Evolutionary conservation across 1,140 invertebrate species (phyloP).

Genomic region (Pachypeltis micranthus): DNA sequence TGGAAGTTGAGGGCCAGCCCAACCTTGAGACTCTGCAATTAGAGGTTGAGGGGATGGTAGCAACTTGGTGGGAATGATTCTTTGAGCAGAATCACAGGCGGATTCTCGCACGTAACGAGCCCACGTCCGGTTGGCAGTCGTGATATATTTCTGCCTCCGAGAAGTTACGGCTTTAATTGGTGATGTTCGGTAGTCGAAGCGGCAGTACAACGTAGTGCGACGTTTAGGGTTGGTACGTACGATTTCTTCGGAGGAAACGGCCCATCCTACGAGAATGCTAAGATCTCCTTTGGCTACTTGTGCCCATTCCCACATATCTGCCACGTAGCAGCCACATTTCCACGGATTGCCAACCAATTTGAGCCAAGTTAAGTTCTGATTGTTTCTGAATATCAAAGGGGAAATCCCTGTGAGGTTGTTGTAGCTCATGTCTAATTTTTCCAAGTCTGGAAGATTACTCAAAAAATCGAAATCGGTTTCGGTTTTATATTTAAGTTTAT

Average conservation of each 20-base stretch:
- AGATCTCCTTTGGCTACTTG: constrained; percentile 48
- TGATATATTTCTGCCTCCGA: constrained; percentile 43
- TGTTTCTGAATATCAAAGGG: constrained; percentile 40
- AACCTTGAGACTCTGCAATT: not conserved
- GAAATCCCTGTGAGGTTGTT: constrained; percentile 49
- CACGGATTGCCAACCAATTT: constrained; percentile 57
- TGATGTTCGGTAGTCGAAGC: constrained; percentile 46
- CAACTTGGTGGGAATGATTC: constrained; percentile 12
- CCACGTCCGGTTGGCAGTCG: constrained; percentile 51
- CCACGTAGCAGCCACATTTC: constrained; percentile 53
- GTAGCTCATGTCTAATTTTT: constrained; percentile 48
- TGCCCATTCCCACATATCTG: constrained; percentile 61
- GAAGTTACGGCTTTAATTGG: constrained; percentile 38
- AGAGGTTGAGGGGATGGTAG: constrained; percentile 2
- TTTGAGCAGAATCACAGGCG: constrained; percentile 40
- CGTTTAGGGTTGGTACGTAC: constrained; percentile 43
- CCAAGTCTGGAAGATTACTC: constrained; percentile 43
- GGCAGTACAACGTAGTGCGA: constrained; percentile 50
- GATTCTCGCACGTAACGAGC: constrained; percentile 53
- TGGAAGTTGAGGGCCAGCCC: not conserved
- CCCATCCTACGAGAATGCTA: constrained; percentile 49
- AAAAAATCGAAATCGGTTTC: constrained; percentile 42
- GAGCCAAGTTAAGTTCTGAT: constrained; percentile 43
- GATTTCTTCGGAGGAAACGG: constrained; percentile 44
- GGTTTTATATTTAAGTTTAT: constrained; percentile 39